Evolutionary conservation across 1,140 invertebrate species (phyloP).

Genomic region (Drosophila pallidifrons): DNA sequence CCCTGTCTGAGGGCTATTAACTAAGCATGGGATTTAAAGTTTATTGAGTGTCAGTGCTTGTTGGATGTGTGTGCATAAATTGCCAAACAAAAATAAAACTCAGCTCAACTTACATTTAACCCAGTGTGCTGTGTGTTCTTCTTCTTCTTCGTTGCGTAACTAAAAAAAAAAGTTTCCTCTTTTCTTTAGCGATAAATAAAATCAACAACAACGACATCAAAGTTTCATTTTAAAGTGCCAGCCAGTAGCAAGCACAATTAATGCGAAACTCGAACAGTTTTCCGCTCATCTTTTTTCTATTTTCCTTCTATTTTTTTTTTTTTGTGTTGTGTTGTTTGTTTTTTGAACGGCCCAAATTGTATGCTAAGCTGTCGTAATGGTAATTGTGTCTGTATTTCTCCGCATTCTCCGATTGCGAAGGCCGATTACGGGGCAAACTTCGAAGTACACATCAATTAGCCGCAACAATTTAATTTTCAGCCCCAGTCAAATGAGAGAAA

Average conservation of each 20-base stretch:
- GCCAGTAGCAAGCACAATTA: conserved; percentile 15
- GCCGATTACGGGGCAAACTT: not conserved
- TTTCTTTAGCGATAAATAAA: too few species aligned
- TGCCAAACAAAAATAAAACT: not conserved
- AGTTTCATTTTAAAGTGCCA: conserved; percentile 1
- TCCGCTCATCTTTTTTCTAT: conserved; percentile 1
- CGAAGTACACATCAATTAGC: conserved; percentile 68
- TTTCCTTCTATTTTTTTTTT: not conserved
- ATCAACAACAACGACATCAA: too few species aligned
- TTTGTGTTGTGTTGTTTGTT: not conserved
- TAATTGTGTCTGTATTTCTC: conserved; percentile 37
- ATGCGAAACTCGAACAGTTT: conserved; percentile 27
- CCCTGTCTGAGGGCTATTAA: not conserved
- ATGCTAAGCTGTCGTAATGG: conserved; percentile 69
- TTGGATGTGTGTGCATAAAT: not conserved
- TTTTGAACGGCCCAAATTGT: conserved; percentile 61
- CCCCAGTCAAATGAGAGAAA: conserved; percentile 56
- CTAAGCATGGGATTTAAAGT: not conserved
- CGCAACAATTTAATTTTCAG: conserved; percentile 71
- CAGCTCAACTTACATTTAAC: not conserved
- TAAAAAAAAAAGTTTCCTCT: too few species aligned
- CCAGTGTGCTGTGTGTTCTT: not conserved
- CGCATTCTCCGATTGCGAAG: not conserved
- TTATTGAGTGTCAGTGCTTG: not conserved
- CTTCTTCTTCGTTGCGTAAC: too few species aligned